Evolutionary conservation across 2,113 vertebrate genomes (phyloP), one percentile per base, ranked within the genome.

Genomic region (Clarias gariepinus): DNA sequence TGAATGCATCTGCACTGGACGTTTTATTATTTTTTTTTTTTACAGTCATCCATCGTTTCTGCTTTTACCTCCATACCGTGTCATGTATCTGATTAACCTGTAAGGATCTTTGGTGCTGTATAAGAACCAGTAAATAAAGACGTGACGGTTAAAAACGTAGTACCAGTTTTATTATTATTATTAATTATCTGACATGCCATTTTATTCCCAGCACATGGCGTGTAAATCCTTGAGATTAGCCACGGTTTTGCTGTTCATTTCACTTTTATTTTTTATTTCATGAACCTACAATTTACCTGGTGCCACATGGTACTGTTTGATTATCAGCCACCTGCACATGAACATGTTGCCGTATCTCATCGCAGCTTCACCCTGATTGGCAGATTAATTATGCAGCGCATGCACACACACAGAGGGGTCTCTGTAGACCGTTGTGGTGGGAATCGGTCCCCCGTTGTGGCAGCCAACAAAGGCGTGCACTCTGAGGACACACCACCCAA

Each of bases 321-420:
- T 86, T 91, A 92, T 92, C 90, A 88, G 82, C 92, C 93, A 61
- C 73, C 79, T 18, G 83, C 87, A 6, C 47, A 52, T 87, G 86
- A 89, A 71, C 81, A 89, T 88, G 80, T 81, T 64, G 18, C 90
- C 93, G 87, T 91, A 90, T 92, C 91, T 91, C 90, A 90, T 91
- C 90, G 90, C 89, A 92, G 90, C 90, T 89, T 91, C 88, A 86
- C 86, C 86, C 91, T 94, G 92, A 94, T 93, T 94, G 93, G 93
- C 93, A 94, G 92, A 94, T 93, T 94, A 94, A 93, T 94, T 94
- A 94, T 92, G 92, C 91, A 91, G 91, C 91, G 90, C 91, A 92
- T 92, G 92, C 92, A 92, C 91, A 92, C 92, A 92, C 92, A 92
- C 89, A 92, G 88, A 87, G 90, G 41, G 18, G 41, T 90, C 91